Evolutionary conservation across 2,113 vertebrate genomes (phyloP).

Genomic region (Tonatia bakeri): DNA sequence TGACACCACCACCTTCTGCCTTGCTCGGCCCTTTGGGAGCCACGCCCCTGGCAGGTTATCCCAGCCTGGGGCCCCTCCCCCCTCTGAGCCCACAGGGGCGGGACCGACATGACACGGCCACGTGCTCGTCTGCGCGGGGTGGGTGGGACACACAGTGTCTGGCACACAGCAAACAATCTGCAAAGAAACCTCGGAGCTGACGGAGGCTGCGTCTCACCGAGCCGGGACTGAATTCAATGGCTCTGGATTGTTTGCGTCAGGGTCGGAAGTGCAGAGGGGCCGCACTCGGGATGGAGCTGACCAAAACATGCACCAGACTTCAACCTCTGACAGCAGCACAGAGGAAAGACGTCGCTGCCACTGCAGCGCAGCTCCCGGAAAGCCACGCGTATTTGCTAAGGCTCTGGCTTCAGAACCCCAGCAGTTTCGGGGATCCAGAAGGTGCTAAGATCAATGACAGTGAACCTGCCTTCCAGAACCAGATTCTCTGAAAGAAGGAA

Average conservation of each 20-base stretch:
- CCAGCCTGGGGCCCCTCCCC: fast-evolving
- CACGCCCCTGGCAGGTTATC: fast-evolving
- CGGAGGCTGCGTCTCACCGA: not conserved
- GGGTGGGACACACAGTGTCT: no score
- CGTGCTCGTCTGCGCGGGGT: not conserved
- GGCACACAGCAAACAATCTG: no score
- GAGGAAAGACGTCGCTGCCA: not conserved
- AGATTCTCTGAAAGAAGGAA: no score
- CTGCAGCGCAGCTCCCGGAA: fast-evolving
- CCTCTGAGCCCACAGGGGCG: no score
- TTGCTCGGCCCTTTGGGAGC: not conserved
- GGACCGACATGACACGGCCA: not conserved
- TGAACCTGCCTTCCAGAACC: no score
- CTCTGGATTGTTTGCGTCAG: not conserved
- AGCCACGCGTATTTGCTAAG: not conserved
- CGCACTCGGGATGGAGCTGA: not conserved
- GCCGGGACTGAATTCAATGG: no score
- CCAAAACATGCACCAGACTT: not conserved
- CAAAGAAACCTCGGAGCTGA: not conserved
- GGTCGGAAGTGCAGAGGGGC: no score
- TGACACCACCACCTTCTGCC: not conserved
- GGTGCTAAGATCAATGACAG: not conserved
- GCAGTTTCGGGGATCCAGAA: not conserved
- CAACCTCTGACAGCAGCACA: not conserved
- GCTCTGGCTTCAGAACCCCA: not conserved